phyloP scores from a whole-genome alignment of 2,888 invertebrate species.

The Zaprionus bogoriensis region DNA sequence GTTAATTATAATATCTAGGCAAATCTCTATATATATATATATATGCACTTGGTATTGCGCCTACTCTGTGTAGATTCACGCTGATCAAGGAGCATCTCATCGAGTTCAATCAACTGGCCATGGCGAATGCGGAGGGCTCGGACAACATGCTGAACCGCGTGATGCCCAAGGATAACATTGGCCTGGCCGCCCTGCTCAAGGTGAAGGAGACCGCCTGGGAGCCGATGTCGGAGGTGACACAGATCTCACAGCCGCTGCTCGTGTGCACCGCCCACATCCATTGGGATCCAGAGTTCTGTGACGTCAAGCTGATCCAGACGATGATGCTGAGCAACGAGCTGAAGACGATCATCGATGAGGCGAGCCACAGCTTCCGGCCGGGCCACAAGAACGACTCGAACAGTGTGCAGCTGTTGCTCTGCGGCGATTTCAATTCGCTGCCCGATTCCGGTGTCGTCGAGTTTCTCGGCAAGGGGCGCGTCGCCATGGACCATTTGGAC shows the following conservation, averaged over 20 bases:
- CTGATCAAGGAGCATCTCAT: slow-evolving; percentile 97
- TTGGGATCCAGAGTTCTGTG: slow-evolving; percentile 99
- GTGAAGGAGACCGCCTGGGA: slow-evolving; percentile 98
- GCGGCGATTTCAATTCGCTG: slow-evolving; percentile 99
- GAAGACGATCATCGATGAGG: slow-evolving; percentile 93
- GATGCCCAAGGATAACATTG: slow-evolving; percentile 99
- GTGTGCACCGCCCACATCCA: slow-evolving; percentile 99
- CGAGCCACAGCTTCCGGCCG: slow-evolving; percentile 89
- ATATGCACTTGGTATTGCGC: slow-evolving; percentile 29
- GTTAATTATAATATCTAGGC: not conserved
- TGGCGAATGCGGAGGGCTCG: slow-evolving; percentile 98
- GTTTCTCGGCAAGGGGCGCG: slow-evolving; percentile 95
- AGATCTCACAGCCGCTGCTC: slow-evolving; percentile 90
- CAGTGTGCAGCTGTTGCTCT: slow-evolving; percentile 95
- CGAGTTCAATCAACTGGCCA: slow-evolving; percentile 99
- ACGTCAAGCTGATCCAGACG: slow-evolving; percentile 99
- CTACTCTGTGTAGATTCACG: slow-evolving; percentile 88
- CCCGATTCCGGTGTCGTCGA: slow-evolving; percentile 99
- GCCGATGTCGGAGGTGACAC: slow-evolving; percentile 90
- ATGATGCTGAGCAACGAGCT: slow-evolving; percentile 99
- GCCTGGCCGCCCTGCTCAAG: slow-evolving; percentile 96
- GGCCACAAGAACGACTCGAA: slow-evolving; percentile 89
- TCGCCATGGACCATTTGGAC: slow-evolving; percentile 95
- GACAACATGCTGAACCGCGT: slow-evolving; percentile 99
- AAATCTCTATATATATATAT: not conserved